Conservation (phyloP, 2,113 vertebrate species). For the Etia nguti region DNA sequence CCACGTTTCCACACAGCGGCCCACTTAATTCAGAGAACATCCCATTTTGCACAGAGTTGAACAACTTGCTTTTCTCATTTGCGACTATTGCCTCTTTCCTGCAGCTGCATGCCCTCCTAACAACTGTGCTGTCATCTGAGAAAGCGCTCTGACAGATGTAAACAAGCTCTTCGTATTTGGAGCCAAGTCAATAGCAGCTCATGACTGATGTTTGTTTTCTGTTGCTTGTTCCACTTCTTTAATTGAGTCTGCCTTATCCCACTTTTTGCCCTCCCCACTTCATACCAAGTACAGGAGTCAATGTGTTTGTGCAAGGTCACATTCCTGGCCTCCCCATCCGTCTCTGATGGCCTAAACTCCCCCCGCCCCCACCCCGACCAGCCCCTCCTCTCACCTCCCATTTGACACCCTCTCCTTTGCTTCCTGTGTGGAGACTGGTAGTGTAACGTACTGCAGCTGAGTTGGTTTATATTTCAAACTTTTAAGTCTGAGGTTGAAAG, state of each 20-base stretch:
- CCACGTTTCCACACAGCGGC: constrained; percentile 1
- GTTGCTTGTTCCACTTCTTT: constrained; percentile 4
- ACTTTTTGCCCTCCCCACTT: neutral
- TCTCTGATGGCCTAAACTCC: constrained; percentile 10
- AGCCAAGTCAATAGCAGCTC: constrained; percentile 20
- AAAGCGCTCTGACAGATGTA: constrained; percentile 20
- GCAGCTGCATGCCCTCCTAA: neutral
- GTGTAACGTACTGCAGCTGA: neutral
- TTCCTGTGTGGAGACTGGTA: constrained; percentile 28
- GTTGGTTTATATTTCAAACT: constrained; percentile 26
- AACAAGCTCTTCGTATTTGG: neutral
- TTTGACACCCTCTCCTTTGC: constrained; percentile 35
- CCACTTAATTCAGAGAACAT: neutral
- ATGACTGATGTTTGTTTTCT: constrained; percentile 26
- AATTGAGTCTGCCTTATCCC: constrained; percentile 10
- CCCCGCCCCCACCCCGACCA: neutral
- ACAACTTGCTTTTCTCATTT: neutral
- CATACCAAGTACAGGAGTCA: constrained; percentile 12
- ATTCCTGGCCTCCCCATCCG: constrained; percentile 50
- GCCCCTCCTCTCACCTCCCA: neutral
- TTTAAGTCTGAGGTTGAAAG: neutral
- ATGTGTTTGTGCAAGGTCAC: constrained; percentile 54
- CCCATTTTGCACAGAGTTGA: neutral
- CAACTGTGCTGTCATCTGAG: neutral
- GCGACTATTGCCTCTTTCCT: neutral